Evolutionary conservation across 2,797 vertebrate species (phyloP), one percentile per base, ranked within the genome.

Genomic region (Oreochromis mossambicus): DNA sequence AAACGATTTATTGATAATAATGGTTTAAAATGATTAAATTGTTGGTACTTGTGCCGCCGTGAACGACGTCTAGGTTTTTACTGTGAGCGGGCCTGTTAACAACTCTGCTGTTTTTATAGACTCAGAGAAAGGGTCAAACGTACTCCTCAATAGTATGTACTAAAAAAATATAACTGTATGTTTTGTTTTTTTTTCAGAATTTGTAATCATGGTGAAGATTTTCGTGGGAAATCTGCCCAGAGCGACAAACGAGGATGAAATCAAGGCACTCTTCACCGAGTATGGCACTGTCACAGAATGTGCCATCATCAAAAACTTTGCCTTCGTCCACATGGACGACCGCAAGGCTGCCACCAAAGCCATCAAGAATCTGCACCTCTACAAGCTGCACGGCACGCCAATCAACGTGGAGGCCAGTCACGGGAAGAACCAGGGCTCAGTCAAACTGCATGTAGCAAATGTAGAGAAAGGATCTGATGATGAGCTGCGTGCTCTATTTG

Each of bases 391-490:
- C 0, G 96, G 96, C 77, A 96, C 94, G 0, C 91, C 95, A 0
- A 97, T 97, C 85, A 97, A 97, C 1, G 97, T 97, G 2, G 96
- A 97, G 85, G 96, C 96, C 75, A 97, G 96, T 77, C 95, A 95
- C 0, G 95, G 96, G 13, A 97, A 97, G 91, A 97, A 96, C 90
- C 95, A 96, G 68, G 96, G 96, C 8, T 90, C 97, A 0, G 92
- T 97, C 48, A 97, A 97, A 63, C 90, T 97, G n/a, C 96, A 97
- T 2, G 95, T 97, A n/a, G 95, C 96, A 1, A 97, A 97, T n/a
- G 96, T 97, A 2, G 96, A 97, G 50, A 96, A 96, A 61, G 96
- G 96, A 19, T 70, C 90, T 0, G 96, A 96, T 1, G 94, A 95
- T 0, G 96, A 96, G 84, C 95, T 97, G 12, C 93, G 95, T 0